phyloP scores from a whole-genome alignment of 2,888 invertebrate species.

The Iphiclides podalirius region DNA sequence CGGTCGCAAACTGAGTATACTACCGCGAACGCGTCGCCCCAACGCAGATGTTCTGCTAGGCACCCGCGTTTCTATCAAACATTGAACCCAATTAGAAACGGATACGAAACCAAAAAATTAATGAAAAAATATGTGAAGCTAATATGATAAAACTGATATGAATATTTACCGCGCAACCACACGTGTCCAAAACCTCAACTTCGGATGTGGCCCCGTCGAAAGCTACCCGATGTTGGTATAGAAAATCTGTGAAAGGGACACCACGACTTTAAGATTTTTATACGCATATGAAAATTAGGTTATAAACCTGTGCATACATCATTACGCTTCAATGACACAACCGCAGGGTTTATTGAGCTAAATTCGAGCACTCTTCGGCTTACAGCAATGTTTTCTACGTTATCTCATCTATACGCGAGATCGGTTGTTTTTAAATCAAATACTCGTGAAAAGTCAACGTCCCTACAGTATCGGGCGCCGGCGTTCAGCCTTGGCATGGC shows the following conservation, averaged over 20 bases:
- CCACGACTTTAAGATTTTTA: background rate
- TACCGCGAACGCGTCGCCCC: constrained; percentile 91
- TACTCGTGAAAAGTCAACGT: constrained; percentile 54
- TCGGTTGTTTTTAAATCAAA: too few species aligned
- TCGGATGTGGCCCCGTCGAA: constrained; percentile 88
- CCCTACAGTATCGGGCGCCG: constrained; percentile 53
- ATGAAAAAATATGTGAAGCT: too few species aligned
- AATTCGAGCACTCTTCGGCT: background rate
- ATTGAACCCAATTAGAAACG: too few species aligned
- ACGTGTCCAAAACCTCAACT: constrained; percentile 88
- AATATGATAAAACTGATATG: too few species aligned
- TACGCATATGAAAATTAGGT: background rate
- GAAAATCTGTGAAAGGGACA: constrained; percentile 82
- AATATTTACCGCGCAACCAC: constrained; percentile 89
- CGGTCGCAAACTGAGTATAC: constrained; percentile 90
- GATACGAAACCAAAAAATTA: too few species aligned
- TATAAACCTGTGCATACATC: too few species aligned
- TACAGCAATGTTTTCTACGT: background rate
- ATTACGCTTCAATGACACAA: background rate
- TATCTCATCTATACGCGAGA: background rate
- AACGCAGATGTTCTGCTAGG: constrained; percentile 87
- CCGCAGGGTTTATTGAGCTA: background rate
- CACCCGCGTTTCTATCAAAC: constrained; percentile 86
- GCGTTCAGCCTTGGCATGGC: constrained; percentile 68
- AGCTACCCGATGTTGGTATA: constrained; percentile 87